Base-by-base conservation (phyloP, 1,140 invertebrate species). In the Steinernema feltiae region DNA sequence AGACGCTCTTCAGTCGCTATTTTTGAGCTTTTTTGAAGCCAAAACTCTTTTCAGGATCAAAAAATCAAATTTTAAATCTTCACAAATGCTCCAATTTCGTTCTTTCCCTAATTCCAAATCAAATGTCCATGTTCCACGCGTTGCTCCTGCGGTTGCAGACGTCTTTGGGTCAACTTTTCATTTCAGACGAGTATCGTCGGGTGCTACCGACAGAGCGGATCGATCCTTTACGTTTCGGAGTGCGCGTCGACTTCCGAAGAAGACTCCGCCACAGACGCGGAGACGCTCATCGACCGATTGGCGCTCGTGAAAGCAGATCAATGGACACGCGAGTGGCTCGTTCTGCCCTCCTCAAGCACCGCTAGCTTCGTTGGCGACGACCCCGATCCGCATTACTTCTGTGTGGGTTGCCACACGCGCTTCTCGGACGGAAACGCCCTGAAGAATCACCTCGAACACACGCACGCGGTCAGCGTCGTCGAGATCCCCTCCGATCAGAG, bases 281-380 rank as follows among this genome's bases (percentile, higher is more conserved):
- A 63, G 24, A 3, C 53, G 12, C 53, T 63, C 12, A 27, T 63
- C 12, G 53, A 63, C 12, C 53, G 53, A 17, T 27, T 63, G 15
- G 53, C 24, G 15, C 53, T 63, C 2, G 24, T 63, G 12, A 27
- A 27, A 15, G 53, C 53, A 7, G 53, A 41, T 41, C 35, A 63
- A 63, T 63, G 53, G 53, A 63, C 53, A 21, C 53, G 53, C 53
- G 53, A 63, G 53, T 63, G 53, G 53, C 7, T 63, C 53, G 53
- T 63, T 27, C 53, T 63, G 2, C 53, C 53, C 53, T 63, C 53
- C 15, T 7, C 53, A 7, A 63, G 53, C 53, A 63, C 53, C 24
- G 53, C 53, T 63, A 63, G 53, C 24, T 63, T 63, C 53, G 24
- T 63, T 27, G 53, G 53, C 53, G 53, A 63, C 53, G 53, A 63